Evolutionary conservation across 2,113 vertebrate species (phyloP), one percentile per base, ranked within the genome.

Genomic region (Daubentonia madagascariensis): DNA sequence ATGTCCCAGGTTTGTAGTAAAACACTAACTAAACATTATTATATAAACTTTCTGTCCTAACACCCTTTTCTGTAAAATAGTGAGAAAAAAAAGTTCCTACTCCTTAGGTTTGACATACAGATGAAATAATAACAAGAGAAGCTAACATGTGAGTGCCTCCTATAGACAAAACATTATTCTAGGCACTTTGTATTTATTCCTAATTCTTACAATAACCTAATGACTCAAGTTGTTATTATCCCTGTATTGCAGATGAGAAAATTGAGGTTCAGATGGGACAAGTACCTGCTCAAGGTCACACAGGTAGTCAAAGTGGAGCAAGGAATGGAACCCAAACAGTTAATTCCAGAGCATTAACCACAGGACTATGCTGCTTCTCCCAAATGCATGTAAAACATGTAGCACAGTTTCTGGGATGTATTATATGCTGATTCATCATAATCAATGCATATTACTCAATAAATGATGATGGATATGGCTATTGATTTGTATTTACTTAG

Each of bases 21-120:
- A 97, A 87, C 57, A 14, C 48, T 95, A 88, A 70, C 25, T 43
- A 67, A 94, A 85, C 32, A 50, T 86, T 73, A 81, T 63, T 92
- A 32, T 48, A 32, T 68, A 79, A 68, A 48, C 35, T n/a, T 94
- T 68, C n/a, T 89, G 13, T 84, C 18, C 16, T 73, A 72, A 54
- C 35, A 68, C 43, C 5, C 4, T 84, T 68, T 23, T 48, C 16
- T 65, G 7, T 92, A 75, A 92, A 91, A 81, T 9, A 52, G 20
- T 78, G 37, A 75, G 17, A 52, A 20, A 88, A 40, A 1, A 61
- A 14, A 30, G 11, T 28, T 85, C 11, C 30, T 30, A 50, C 59
- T 37, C 45, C 20, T 78, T 5, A 57, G 25, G 37, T 83, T 91
- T 80, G 37, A 80, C 14, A n/a, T 48, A 45, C 52, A 88, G 59